Evolutionary conservation across 2,797 vertebrate genomes (phyloP), one percentile per base, ranked within the genome.

Genomic region (Aselliscus stoliczkanus): DNA sequence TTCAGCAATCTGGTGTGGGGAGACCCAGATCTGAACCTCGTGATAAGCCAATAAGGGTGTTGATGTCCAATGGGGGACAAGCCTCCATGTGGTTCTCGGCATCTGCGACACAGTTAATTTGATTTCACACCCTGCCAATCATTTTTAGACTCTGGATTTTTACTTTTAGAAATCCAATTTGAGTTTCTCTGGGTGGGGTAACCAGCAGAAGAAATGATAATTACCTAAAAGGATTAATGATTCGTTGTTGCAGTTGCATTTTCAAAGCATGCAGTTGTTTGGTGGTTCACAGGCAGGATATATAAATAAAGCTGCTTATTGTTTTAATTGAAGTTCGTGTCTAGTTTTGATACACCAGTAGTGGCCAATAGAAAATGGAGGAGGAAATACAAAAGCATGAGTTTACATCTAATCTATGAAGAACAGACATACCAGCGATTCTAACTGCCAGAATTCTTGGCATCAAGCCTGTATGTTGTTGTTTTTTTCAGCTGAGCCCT

Each of bases 211-310:
- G 31, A 77, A 86, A 27, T 2, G 12, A 6, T 11, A 29, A 5
- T 27, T 17, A 9, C 0, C 0, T 50, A 15, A n/a, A 20, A 5
- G 5, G 3, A 7, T 58, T 47, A 1, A 23, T 65, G 7, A 2
- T 44, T 65, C 6, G 39, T 64, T 29, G 2, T 1, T 84, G 13
- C 15, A 20, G 1, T n/a, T 54, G 54, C 1, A 7, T 31, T 69
- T 84, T n/a, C 42, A 34, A 8, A 80, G 37, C n/a, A 0, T 4
- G 1, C 42, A 42, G 42, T 6, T 42, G 42, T 42, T 10, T 4
- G 0, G 34, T 60, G 39, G 31, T 56, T 77, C 31, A 7, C 34
- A n/a, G 31, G 29, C 65, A 1, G 39, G n/a, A 42, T 7, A 14
- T 0, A 47, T 47, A 47, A 10, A 2, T 29, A 11, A 10, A 3